A percentile compares a stretch with the other conserved stretches of the same genome.
These are phyloP conservation scores for Apamea crenata DNA, from an alignment of 2,888 invertebrate genomes.

Conservation along the genomic window DNA sequence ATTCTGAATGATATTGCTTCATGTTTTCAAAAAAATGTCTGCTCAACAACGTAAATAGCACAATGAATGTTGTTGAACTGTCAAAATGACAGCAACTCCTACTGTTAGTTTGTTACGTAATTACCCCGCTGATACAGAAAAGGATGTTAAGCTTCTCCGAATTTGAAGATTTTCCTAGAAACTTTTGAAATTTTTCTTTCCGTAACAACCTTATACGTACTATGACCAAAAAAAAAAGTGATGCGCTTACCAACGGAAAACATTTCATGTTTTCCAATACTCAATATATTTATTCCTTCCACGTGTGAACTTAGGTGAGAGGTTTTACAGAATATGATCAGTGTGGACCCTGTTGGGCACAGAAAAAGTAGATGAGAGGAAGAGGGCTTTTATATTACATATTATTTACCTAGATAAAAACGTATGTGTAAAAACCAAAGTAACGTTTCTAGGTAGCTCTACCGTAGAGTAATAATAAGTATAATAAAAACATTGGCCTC, in stretches of 20 bases:
- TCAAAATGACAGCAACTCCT: too few species aligned
- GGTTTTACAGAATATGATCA: too few species aligned
- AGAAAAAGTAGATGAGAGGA: too few species aligned
- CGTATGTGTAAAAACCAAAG: neutral
- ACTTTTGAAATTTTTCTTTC: neutral
- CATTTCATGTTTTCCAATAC: neutral
- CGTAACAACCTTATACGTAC: neutral
- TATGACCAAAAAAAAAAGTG: neutral
- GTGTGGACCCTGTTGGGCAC: too few species aligned
- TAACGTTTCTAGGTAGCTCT: neutral
- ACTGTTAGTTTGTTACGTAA: too few species aligned
- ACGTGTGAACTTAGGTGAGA: too few species aligned
- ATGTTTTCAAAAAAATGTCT: too few species aligned
- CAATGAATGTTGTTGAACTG: too few species aligned
- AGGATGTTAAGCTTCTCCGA: neutral
- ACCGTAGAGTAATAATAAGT: neutral
- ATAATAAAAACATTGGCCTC: constrained; percentile 4
- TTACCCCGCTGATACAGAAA: neutral
- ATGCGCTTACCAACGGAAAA: neutral
- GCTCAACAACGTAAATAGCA: too few species aligned
- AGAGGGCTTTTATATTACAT: too few species aligned
- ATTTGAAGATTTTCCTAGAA: neutral
- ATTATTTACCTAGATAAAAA: neutral
- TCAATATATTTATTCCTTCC: too few species aligned
- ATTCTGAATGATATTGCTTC: too few species aligned